Conservation (phyloP, 2,797 vertebrate genomes). For the Helicolenus hilgendorfi region DNA sequence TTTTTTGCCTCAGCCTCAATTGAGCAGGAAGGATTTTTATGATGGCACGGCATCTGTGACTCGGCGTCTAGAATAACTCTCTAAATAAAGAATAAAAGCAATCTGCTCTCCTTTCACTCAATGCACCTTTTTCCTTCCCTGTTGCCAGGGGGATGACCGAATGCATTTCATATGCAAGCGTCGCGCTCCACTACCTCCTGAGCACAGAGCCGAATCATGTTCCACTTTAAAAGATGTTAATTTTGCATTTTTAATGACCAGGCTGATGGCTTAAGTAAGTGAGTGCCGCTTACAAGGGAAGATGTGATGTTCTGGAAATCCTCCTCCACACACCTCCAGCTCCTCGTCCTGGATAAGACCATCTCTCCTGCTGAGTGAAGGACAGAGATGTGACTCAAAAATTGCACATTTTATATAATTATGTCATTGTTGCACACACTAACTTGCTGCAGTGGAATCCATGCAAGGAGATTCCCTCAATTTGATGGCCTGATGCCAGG, state of each 20-base stretch:
- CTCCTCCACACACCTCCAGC: slow-evolving; percentile 14
- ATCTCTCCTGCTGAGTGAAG: slow-evolving; percentile 14
- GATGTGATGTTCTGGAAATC: slow-evolving; percentile 69
- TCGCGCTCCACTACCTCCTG: slow-evolving; percentile 86
- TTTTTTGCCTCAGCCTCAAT: slow-evolving; percentile 64
- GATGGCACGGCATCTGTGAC: slow-evolving; percentile 65
- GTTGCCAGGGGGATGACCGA: slow-evolving; percentile 92
- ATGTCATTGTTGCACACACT: neutral
- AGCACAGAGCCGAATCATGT: slow-evolving; percentile 83
- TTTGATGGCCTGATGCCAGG: slow-evolving; percentile 74
- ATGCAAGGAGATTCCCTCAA: slow-evolving; percentile 71
- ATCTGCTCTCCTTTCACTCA: slow-evolving; percentile 82
- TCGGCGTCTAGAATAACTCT: slow-evolving; percentile 83
- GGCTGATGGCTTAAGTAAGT: slow-evolving; percentile 83
- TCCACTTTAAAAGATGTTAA: slow-evolving; percentile 89
- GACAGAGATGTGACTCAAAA: neutral
- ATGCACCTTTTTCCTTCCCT: slow-evolving; percentile 85
- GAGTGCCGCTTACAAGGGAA: slow-evolving; percentile 69
- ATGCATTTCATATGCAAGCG: slow-evolving; percentile 90
- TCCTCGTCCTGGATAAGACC: slow-evolving; percentile 25
- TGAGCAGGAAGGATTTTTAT: slow-evolving; percentile 68
- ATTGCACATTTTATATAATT: neutral
- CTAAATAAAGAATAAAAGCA: slow-evolving; percentile 88
- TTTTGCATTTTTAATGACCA: slow-evolving; percentile 89
- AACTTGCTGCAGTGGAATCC: slow-evolving; percentile 38